Percentiles rank a stretch among this genome's conserved stretches.
Evolutionary conservation across 2,888 invertebrate species (phyloP).

Genomic region (Tenthredo distinguenda): DNA sequence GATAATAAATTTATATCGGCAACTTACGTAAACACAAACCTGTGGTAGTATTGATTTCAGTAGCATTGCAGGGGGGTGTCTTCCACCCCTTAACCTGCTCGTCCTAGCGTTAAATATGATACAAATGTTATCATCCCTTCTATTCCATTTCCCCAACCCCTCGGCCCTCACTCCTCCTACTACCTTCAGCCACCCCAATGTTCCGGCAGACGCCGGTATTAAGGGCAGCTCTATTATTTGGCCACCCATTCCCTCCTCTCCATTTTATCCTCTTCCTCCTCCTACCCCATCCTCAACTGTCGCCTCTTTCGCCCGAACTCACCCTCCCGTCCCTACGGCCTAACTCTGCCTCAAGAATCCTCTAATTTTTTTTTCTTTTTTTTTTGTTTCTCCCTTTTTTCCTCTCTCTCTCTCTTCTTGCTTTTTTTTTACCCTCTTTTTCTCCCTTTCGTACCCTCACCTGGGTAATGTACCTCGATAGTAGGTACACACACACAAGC

Average conservation of each 20-base stretch:
- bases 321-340: constrained; percentile 61
- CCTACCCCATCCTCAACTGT: constrained; percentile 32
- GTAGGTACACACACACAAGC: constrained; percentile 4
- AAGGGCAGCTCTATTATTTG: constrained; percentile 74
- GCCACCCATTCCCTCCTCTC: constrained; percentile 63
- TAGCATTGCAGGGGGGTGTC: constrained; percentile 67
- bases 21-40: constrained; percentile 70
- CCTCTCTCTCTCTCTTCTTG: constrained; percentile 37
- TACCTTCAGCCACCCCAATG: constrained; percentile 48
- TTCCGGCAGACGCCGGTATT: constrained; percentile 70
- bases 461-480: constrained; percentile 32
- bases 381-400: constrained; percentile 46
- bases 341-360: constrained; percentile 67
- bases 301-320: constrained; percentile 43
- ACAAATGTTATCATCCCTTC: constrained; percentile 76
- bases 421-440: constrained; percentile 31
- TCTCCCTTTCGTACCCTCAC: constrained; percentile 46
- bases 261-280: background rate
- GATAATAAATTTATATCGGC: constrained; percentile 72
- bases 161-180: constrained; percentile 53
- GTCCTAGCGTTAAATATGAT: constrained; percentile 76
- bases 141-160: constrained; percentile 67
- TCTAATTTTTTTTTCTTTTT: constrained; percentile 64
- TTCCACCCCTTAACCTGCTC: constrained; percentile 72
- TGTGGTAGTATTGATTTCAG: constrained; percentile 73